A percentile compares a stretch with the other conserved stretches of the same genome.
Evolutionary conservation across 2,888 invertebrate species (phyloP).

Genomic region (Acanthopleura granulata): DNA sequence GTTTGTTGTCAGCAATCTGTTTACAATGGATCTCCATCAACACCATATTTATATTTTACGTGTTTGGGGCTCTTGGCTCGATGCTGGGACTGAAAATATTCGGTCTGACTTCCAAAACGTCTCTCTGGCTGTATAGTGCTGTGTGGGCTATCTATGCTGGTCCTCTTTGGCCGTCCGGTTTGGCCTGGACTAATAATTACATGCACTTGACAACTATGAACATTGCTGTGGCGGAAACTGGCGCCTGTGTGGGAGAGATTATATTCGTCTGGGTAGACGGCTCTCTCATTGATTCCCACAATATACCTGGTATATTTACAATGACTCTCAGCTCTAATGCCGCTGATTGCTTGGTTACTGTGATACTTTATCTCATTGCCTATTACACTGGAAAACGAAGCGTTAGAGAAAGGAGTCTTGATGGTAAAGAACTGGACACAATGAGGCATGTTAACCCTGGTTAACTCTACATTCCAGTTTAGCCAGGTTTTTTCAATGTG

Average conservation of each 20-base stretch:
- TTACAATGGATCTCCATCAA: not conserved
- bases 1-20: not conserved
- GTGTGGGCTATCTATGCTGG: not conserved
- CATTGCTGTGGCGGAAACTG: not conserved
- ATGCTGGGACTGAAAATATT: not conserved
- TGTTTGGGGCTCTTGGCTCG: not conserved
- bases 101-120: not conserved
- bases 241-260: conserved; percentile 7
- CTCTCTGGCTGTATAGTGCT: not conserved
- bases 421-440: no score
- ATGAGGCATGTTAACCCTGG: no score
- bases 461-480: no score
- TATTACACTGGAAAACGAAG: not conserved
- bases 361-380: not conserved
- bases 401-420: not conserved
- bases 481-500: no score
- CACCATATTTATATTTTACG: not conserved
- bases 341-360: not conserved
- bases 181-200: not conserved
- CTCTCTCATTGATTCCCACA: not conserved
- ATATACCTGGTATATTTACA: not conserved
- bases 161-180: not conserved
- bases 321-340: not conserved
- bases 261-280: not conserved
- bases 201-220: not conserved